These are phyloP conservation scores for Protobothrops mucrosquamatus DNA, from an alignment of 2,113 vertebrate genomes.

Conservation along the genomic window DNA sequence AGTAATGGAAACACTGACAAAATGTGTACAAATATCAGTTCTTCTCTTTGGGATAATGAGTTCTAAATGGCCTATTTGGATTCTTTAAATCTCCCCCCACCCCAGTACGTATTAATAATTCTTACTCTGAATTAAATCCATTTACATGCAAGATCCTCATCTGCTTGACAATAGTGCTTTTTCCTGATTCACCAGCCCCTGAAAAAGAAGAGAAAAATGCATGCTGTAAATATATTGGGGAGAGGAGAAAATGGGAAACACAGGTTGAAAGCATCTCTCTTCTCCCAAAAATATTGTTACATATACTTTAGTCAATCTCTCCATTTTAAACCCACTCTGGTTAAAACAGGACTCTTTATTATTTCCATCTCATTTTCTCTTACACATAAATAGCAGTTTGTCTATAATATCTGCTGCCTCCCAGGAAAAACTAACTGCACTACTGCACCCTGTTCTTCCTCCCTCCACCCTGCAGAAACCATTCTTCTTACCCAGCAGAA, in stretches of 20 bases:
- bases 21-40: not conserved
- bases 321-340: not conserved
- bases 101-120: slow-evolving; percentile 34
- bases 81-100: slow-evolving; percentile 23
- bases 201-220: slow-evolving; percentile 61
- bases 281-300: slow-evolving; percentile 15
- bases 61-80: slow-evolving; percentile 9
- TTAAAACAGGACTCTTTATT: slow-evolving; percentile 22
- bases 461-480: slow-evolving; percentile 18
- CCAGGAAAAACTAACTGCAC: slow-evolving; percentile 64
- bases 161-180: slow-evolving; percentile 99
- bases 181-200: slow-evolving; percentile 99
- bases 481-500: slow-evolving; percentile 88
- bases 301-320: slow-evolving; percentile 12
- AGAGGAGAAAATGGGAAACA: slow-evolving; percentile 4
- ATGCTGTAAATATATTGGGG: slow-evolving; percentile 26
- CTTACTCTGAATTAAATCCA: slow-evolving; percentile 99
- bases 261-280: slow-evolving; percentile 45
- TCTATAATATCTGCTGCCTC: slow-evolving; percentile 62
- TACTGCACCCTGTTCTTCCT: slow-evolving; percentile 27
- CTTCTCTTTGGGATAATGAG: slow-evolving; percentile 7
- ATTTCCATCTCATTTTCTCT: not conserved
- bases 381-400: not conserved
- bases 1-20: slow-evolving; percentile 26
- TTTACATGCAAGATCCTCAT: slow-evolving; percentile 99